Evolutionary conservation across 2,888 invertebrate genomes (phyloP), one percentile per base, ranked within the genome.

Genomic region (Hydraecia micacea): DNA sequence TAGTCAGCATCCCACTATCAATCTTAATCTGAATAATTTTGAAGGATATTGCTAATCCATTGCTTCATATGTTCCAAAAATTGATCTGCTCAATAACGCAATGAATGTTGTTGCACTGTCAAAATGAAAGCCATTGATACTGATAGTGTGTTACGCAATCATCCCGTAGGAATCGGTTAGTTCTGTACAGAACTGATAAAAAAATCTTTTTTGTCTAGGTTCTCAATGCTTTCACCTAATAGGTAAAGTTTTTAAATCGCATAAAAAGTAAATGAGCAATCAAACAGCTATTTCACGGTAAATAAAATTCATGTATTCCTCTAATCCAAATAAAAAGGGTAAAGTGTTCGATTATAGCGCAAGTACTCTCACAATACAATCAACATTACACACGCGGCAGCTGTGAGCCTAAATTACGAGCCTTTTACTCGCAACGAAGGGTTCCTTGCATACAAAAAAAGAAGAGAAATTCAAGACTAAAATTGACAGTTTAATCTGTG

Each of bases 401-500:
- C 95, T 96, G 96, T 89, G 93, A 91, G 94, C 94, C 95, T 95
- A 95, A 96, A 95, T 95, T 96, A 96, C 94, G 93, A 91, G 91
- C 87, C 94, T 93, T 93, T 95, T 94, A 92, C 92, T 91, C 90
- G 92, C 90, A 93, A 91, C 93, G 93, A 94, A 95, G 96, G 96
- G 95, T 93, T 92, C 93, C 90, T 87, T 88, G 90, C 88, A 90
- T 85, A 85, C 86, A 89, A 90, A 92, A 91, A 92, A 92, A 89
- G 87, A 90, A 82, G 80, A 75, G 89, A 92, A 93, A 93, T 91
- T 93, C 91, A 89, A 91, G 91, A 90, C 91, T 90, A 90, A 91
- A 95, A 95, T 96, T 96, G 96, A 94, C 95, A 96, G 94, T 95
- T 95, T 95, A 95, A 95, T 95, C 94, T 93, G 90, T 92, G 91